Base-by-base conservation (phyloP, 2,888 invertebrate species). In the Nudaria mundana region DNA sequence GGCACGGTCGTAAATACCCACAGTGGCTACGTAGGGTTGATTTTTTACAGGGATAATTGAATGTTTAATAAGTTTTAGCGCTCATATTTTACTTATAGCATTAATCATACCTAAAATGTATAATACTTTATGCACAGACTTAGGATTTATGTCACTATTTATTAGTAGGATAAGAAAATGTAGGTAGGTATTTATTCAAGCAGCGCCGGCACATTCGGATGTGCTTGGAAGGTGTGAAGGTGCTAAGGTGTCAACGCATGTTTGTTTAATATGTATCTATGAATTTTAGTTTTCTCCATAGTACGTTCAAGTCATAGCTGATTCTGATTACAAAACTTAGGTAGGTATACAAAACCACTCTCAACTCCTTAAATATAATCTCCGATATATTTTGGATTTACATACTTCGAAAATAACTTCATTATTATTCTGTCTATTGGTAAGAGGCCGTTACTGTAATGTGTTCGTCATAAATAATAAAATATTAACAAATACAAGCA, bases 1-100 rank as follows among this genome's bases (percentile, higher is more conserved):
- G 74, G 62, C 52, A 50, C 52, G 66, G 48, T 63, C 71, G 65
- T 75, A 75, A 76, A 76, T 76, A 72, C 63, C 62, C 37, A 43
- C 44, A 45, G 54, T 44, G 52, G 59, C 52, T 52, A 45, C 48
- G 52, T 51, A 64, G 76, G 70, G 75, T 75, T 74, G 52, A 51
- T 58, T 55, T 70, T 68, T 46, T 40, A 23, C 23, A 14, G 26
- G 30, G 35, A 37, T 52, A 51, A 59, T 54, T 59, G 55, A 48
- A 62, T 62, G 52, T 44, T 56, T 54, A 42, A 49, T 56, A 55
- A 49, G 44, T 45, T 57, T 55, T 48, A 52, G 46, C 18, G 13
- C 5, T 33, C 33, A 5, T 13, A 3, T 26, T 26, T 11, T 23
- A 4, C 4, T 23, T 3, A 6, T 11, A 11, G 11, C 24, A n/a